Evolutionary conservation across 2,888 invertebrate species (phyloP).

Genomic region (Caenorhabditis doughertyi): DNA sequence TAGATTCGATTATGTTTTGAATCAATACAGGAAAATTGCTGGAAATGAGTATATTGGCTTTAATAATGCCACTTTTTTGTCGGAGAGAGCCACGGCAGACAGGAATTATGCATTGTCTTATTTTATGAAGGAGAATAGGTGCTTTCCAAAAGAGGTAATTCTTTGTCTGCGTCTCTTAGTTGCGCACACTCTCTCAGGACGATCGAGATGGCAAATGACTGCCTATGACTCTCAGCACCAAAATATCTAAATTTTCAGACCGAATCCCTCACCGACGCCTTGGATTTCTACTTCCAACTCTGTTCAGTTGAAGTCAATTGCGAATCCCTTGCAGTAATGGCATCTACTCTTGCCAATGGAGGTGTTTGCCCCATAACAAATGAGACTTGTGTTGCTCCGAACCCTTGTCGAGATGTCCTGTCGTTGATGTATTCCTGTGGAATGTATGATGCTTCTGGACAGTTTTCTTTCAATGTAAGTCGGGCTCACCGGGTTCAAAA

Average conservation of each 20-base stretch:
- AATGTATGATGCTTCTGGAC: conserved; percentile 83
- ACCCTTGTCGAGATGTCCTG: conserved; percentile 94
- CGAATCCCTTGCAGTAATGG: conserved; percentile 94
- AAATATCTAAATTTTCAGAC: conserved; percentile 88
- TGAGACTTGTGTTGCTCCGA: conserved; percentile 84
- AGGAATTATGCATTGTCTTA: conserved; percentile 97
- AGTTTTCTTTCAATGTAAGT: conserved; percentile 90
- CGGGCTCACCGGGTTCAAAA: no score
- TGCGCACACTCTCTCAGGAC: no score
- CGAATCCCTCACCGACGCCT: conserved; percentile 84
- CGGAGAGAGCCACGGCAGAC: conserved; percentile 94
- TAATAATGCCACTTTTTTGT: conserved; percentile 89
- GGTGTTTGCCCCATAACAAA: conserved; percentile 81
- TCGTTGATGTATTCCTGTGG: conserved; percentile 98
- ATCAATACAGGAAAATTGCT: conserved; percentile 86
- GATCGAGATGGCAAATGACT: no score
- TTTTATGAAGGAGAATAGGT: conserved; percentile 95
- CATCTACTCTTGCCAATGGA: conserved; percentile 96
- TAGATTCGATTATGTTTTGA: conserved; percentile 83
- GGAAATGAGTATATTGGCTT: conserved; percentile 92
- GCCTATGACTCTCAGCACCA: conserved; percentile 83
- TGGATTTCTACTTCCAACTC: conserved; percentile 86
- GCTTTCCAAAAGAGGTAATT: conserved; percentile 78
- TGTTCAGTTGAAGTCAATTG: conserved; percentile 96
- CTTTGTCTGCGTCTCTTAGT: no score